Evolutionary conservation across 1,140 invertebrate genomes (phyloP).

Genomic region (Zophobas morio): DNA sequence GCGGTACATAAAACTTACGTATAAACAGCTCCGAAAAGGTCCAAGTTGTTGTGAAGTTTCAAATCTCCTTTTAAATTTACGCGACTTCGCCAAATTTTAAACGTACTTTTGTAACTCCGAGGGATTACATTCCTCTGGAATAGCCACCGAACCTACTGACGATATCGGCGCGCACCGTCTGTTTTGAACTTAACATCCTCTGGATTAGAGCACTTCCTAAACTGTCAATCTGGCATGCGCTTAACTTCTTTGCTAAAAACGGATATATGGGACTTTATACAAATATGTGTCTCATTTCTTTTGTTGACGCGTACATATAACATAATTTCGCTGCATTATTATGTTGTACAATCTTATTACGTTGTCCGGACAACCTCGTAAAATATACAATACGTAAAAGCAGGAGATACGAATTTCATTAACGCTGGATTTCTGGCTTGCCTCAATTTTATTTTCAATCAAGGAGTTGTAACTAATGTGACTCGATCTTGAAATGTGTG

Average conservation of each 20-base stretch:
- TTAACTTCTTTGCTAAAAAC: constrained; percentile 22
- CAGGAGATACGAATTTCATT: neutral
- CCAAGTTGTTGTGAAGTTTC: too few relatives aligned
- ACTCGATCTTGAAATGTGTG: too few relatives aligned
- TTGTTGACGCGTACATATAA: neutral
- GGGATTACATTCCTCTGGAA: neutral
- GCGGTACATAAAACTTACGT: too few relatives aligned
- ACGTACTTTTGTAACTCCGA: neutral
- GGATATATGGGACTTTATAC: constrained; percentile 18
- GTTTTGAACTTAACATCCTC: constrained; percentile 39
- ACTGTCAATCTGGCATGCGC: constrained; percentile 40
- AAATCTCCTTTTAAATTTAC: too few relatives aligned
- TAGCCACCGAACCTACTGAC: constrained; percentile 28
- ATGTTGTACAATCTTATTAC: constrained; percentile 1
- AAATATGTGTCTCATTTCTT: constrained; percentile 24
- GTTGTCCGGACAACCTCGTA: neutral
- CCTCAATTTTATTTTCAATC: too few relatives aligned
- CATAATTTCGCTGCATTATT: neutral
- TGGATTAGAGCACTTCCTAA: constrained; percentile 10
- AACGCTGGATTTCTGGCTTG: neutral
- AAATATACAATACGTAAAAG: neutral
- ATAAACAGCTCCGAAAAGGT: too few relatives aligned
- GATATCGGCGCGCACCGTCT: constrained; percentile 41
- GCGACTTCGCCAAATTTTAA: too few relatives aligned
- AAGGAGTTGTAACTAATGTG: neutral